Evolutionary conservation across 2,113 vertebrate species (phyloP).

Genomic region (Sula dactylatra): DNA sequence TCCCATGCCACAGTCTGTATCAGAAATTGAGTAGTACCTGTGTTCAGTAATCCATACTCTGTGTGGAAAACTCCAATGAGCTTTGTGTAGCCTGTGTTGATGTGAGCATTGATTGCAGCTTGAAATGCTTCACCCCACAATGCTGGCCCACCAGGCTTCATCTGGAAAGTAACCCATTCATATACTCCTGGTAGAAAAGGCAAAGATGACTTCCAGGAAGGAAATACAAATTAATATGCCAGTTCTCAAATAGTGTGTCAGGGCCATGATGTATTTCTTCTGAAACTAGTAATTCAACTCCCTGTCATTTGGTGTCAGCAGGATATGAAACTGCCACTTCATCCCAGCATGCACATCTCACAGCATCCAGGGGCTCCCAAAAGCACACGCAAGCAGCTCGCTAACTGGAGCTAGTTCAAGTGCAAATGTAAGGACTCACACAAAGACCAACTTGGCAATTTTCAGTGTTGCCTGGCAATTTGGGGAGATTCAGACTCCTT

Average conservation of each 20-base stretch:
- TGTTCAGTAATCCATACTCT: slow-evolving; percentile 86
- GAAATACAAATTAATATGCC: neutral
- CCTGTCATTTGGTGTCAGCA: neutral
- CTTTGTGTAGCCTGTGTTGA: slow-evolving; percentile 80
- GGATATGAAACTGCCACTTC: neutral
- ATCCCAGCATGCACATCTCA: neutral
- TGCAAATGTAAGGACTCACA: neutral
- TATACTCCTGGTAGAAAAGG: slow-evolving; percentile 80
- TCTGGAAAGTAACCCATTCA: slow-evolving; percentile 85
- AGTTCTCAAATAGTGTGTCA: neutral
- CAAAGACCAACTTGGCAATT: neutral
- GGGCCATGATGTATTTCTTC: fast-evolving
- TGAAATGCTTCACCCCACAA: slow-evolving; percentile 84
- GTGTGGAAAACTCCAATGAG: slow-evolving; percentile 86
- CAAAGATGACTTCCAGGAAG: neutral
- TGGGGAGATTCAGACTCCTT: neutral
- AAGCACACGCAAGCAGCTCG: neutral
- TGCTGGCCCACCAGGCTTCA: slow-evolving; percentile 88
- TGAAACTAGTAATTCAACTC: neutral
- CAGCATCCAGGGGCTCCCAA: neutral
- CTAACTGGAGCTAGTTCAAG: neutral
- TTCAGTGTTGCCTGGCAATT: neutral
- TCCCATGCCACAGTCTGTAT: neutral
- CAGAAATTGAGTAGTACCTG: slow-evolving; percentile 69
- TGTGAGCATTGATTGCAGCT: slow-evolving; percentile 76